Percentiles rank a stretch among this genome's conserved stretches.
These are phyloP conservation scores for Conopomorpha cramerella DNA, from an alignment of 1,140 invertebrate species.

Conservation along the genomic window DNA sequence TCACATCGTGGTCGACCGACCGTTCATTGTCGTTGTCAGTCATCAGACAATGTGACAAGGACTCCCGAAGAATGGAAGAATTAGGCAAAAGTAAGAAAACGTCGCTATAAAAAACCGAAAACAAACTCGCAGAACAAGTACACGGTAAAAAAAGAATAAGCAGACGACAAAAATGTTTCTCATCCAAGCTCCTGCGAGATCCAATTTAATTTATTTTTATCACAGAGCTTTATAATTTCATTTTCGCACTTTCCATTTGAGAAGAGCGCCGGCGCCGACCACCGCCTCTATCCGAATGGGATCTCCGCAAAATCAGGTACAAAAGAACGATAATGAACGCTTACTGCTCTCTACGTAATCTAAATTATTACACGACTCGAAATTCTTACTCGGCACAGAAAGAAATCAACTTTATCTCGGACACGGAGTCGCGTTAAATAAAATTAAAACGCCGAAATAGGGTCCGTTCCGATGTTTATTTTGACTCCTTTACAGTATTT, in stretches of 20 bases:
- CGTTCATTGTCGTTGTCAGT: no score
- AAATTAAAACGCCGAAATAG: constrained; percentile 53
- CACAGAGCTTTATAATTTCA: constrained; percentile 59
- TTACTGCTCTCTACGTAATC: constrained; percentile 58
- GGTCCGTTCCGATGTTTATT: constrained; percentile 39
- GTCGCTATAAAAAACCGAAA: constrained; percentile 55
- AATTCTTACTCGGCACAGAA: constrained; percentile 55
- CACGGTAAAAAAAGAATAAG: constrained; percentile 50
- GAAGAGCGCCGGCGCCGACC: constrained; percentile 49
- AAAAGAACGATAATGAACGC: constrained; percentile 61
- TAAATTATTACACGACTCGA: constrained; percentile 60
- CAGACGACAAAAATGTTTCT: constrained; percentile 47
- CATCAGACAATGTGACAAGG: no score
- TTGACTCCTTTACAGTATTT: constrained; percentile 36
- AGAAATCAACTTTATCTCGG: constrained; percentile 57
- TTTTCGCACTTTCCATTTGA: constrained; percentile 61
- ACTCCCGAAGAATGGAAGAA: constrained; percentile 8
- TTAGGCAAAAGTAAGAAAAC: constrained; percentile 20
- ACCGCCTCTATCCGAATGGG: constrained; percentile 57
- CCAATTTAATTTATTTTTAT: constrained; percentile 63
- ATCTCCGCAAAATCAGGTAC: constrained; percentile 59
- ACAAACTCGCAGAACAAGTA: no score
- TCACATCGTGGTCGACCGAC: no score
- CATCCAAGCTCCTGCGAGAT: constrained; percentile 52
- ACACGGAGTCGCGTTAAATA: constrained; percentile 51